These are phyloP conservation scores for Thecophora atra DNA, from an alignment of 2,888 invertebrate genomes.

Conservation along the genomic window DNA sequence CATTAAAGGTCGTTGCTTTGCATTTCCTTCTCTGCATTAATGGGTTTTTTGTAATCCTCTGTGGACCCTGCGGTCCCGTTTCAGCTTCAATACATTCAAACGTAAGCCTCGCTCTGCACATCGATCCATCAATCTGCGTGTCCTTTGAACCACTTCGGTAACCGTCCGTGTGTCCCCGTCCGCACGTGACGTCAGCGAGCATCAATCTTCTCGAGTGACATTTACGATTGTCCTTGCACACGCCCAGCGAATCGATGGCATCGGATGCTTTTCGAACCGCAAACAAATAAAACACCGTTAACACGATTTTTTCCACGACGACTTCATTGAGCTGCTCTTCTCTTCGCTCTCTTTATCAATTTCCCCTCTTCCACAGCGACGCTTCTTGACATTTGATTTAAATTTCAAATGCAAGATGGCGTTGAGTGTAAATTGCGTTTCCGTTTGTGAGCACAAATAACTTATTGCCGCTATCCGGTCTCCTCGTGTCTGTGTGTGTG, in stretches of 20 bases:
- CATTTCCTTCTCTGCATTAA: too few relatives aligned
- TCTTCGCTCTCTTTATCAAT: neutral
- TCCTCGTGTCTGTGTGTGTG: conserved; percentile 1
- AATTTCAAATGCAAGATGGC: conserved; percentile 34
- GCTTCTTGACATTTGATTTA: conserved; percentile 31
- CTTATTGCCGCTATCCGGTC: conserved; percentile 18
- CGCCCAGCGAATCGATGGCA: conserved; percentile 17
- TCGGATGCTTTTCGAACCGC: too few relatives aligned
- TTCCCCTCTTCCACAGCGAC: neutral
- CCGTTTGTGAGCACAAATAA: conserved; percentile 25
- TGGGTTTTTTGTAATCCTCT: too few relatives aligned
- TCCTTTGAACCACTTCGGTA: neutral
- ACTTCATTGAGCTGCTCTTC: neutral
- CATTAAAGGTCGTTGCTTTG: too few relatives aligned
- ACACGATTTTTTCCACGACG: neutral
- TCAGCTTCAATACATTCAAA: too few relatives aligned
- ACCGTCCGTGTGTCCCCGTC: neutral
- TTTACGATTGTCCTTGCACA: conserved; percentile 19
- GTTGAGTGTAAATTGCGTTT: conserved; percentile 37
- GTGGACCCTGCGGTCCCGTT: too few relatives aligned
- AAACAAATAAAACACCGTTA: conserved; percentile 10
- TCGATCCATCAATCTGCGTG: neutral
- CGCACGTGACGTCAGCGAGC: conserved; percentile 5
- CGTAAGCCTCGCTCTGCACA: neutral
- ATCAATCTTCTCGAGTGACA: conserved; percentile 25